Evolutionary conservation across 2,113 vertebrate genomes (phyloP).

Genomic region (Porphyrio hochstetteri): DNA sequence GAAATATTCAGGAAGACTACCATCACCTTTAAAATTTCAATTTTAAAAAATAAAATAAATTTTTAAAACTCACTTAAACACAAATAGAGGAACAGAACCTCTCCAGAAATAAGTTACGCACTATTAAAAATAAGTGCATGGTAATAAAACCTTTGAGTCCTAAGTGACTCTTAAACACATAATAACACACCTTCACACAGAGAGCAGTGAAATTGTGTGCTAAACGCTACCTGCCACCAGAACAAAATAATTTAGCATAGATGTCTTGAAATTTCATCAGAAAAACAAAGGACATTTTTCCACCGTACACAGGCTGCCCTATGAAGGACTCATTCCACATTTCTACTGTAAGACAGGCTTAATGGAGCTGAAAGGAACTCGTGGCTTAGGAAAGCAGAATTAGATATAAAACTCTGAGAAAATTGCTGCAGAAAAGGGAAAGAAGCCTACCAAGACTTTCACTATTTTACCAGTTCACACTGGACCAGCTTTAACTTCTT

Average conservation of each 20-base stretch:
- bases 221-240: neutral
- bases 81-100: neutral
- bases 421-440: neutral
- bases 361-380: neutral
- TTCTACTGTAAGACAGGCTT: neutral
- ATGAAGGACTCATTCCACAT: neutral
- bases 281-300: neutral
- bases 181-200: neutral
- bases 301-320: neutral
- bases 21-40: neutral
- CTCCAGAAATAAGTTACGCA: neutral
- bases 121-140: neutral
- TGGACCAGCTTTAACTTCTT: neutral
- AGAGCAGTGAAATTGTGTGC: neutral
- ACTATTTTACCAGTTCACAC: neutral
- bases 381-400: neutral
- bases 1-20: slow-evolving; percentile 17
- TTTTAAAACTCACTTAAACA: neutral
- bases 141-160: slow-evolving; percentile 6
- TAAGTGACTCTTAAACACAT: slow-evolving; percentile 10
- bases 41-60: neutral
- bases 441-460: neutral
- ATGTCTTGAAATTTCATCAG: neutral
- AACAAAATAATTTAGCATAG: neutral
- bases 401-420: neutral